Base-by-base conservation (phyloP, 2,888 invertebrate species). In the Diarsia mendica region DNA sequence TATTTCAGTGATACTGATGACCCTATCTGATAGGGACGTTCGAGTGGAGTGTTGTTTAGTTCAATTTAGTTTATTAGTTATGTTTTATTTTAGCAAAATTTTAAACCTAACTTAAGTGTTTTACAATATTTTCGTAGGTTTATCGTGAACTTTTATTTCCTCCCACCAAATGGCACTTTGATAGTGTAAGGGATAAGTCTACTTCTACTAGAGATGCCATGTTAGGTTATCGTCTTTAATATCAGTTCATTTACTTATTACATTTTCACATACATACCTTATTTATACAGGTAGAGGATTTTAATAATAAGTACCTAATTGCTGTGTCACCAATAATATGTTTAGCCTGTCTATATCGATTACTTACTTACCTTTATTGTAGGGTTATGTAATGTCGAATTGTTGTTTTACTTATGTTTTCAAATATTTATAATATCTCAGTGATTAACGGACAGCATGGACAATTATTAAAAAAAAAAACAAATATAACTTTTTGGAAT, bases 1-100 rank as follows among this genome's bases (percentile, higher is more conserved):
- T 89, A 92, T 91, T 95, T 94, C 94, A 95, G 95, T 95, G 94
- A 96, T 96, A 96, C 91, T 92, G 93, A 90, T 90, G 90, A 83
- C 93, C 94, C 96, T 95, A 96, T 96, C 83, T 93, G 93, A 95
- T 95, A 93, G 96, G 94, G 93, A 68, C 84, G 91, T 93, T 93
- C 87, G 94, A 91, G 93, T 92, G 93, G 95, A 91, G 95, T 96
- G 96, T 96, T 96, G 94, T 96, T 96, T 96, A 96, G 96, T 96
- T 96, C 95, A 96, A 96, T 96, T 96, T 96, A 96, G 95, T 96
- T 96, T 96, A 96, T 96, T 96, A 96, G 95, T 96, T 96, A 95
- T 95, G 96, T 96, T 96, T 96, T 96, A 96, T 96, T 96, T 96
- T 96, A 96, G 96, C 95, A 95, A 96, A 96, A 96, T 96, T 96